Percentiles rank a stretch among this genome's conserved stretches.
phyloP scores from a whole-genome alignment of 2,888 invertebrate genomes.

The Trileptium ribeirensis region DNA sequence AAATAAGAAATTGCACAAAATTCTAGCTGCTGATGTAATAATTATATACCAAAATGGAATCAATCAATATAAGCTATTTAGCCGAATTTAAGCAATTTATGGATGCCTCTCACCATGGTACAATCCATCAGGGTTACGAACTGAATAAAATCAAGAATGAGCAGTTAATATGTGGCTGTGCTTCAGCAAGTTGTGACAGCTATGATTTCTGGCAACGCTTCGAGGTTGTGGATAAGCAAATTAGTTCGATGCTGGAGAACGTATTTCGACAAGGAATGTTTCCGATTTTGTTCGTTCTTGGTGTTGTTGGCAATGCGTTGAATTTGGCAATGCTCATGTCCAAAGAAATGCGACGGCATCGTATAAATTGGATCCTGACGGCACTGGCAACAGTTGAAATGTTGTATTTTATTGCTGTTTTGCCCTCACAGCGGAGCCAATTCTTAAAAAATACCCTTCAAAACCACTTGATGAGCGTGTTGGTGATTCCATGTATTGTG shows the following conservation, averaged over 20 bases:
- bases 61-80: no score
- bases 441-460: neutral
- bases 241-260: neutral
- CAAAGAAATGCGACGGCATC: neutral
- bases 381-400: conserved; percentile 13
- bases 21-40: no score
- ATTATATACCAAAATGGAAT: no score
- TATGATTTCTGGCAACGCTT: neutral
- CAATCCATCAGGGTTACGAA: no score
- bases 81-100: no score
- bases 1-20: no score
- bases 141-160: neutral
- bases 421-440: neutral
- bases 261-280: neutral
- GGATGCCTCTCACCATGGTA: no score
- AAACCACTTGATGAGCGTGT: neutral
- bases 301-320: conserved; percentile 8
- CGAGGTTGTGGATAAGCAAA: neutral
- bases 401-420: neutral
- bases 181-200: neutral
- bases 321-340: neutral
- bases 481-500: neutral
- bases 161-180: neutral
- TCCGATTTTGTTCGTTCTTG: neutral
- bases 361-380: neutral